Base-by-base conservation (phyloP, 2,888 invertebrate species). In the Margaritifera margaritifera region DNA sequence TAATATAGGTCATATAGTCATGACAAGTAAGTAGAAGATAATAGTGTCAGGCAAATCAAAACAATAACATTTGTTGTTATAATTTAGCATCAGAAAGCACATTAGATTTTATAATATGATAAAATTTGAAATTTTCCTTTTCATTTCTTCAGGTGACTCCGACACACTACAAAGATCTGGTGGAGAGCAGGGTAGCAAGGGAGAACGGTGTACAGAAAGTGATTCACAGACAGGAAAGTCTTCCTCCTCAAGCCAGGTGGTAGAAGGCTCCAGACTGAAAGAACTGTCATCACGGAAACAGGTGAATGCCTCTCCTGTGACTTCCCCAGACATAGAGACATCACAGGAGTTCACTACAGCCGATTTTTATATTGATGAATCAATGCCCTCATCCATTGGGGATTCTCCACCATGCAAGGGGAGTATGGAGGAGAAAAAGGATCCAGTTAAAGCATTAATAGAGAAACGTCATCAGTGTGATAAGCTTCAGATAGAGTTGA, bases 331-430 rank as follows among this genome's bases (percentile, higher is more conserved):
- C 50, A 79, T 83, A 62, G 84, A 84, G 61, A 86, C 85, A 19
- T 87, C 88, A 11, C 87, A 85, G 68, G 95, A 95, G 90, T 95
- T 95, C 91, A 92, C 93, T 86, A 93, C 93, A 87, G 94, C 95
- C 62, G 95, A 95, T 89, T 95, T 94, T 92, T 96, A 95, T 92
- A 94, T 95, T 90, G 96, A 95, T 88, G 96, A 95, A 90, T 95
- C 95, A 77, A 92, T 95, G 91, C 95, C 95, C 71, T 94, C 95
- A 86, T 95, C 95, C 89, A 93, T 94, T 91, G 94, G 93, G 85
- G 93, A 87, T 65, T 84, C 85, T n/a, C 84, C 88, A 22, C 79
- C 85, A 52, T 80, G 80, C 86, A 83, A 87, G 89, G 78, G 66
- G 11, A 76, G 27, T 64, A 90, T 86, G 91, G 81, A 91, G 90